These are phyloP conservation scores for Hemichromis elongatus DNA, from an alignment of 2,113 vertebrate species.

Conservation along the genomic window DNA sequence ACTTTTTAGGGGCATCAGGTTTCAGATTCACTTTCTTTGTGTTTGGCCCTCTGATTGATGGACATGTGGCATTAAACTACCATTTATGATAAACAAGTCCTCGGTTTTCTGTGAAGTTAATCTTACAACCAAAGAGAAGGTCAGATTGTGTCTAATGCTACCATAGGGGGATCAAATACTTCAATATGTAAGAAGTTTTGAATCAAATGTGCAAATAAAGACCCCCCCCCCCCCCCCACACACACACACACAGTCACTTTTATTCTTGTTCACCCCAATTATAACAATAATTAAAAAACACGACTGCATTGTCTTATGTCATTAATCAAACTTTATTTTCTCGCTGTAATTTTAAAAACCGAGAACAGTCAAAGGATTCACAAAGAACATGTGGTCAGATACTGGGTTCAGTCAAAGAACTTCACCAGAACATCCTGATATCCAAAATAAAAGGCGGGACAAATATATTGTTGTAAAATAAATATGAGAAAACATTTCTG, in stretches of 20 bases:
- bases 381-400: background rate
- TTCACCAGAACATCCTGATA: background rate
- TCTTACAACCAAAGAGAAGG: background rate
- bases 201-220: background rate
- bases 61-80: background rate
- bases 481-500: constrained; percentile 16
- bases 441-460: background rate
- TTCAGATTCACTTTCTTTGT: constrained; percentile 66
- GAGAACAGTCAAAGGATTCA: background rate
- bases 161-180: constrained; percentile 93
- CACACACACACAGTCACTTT: too few relatives aligned
- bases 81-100: background rate
- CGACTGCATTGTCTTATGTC: background rate
- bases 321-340: background rate
- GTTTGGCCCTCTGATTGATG: constrained; percentile 60
- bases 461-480: constrained; percentile 36
- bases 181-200: constrained; percentile 49
- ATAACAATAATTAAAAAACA: background rate
- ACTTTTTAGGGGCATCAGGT: constrained; percentile 71
- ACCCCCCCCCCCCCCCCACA: background rate
- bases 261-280: background rate
- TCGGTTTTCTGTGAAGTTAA: background rate
- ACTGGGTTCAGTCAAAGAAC: background rate
- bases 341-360: background rate
- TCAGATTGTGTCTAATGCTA: constrained; percentile 35